Percentiles rank a stretch among this genome's conserved stretches.
Conservation (phyloP, 2,888 invertebrate genomes). For the Elaeidobius kamerunicus region DNA sequence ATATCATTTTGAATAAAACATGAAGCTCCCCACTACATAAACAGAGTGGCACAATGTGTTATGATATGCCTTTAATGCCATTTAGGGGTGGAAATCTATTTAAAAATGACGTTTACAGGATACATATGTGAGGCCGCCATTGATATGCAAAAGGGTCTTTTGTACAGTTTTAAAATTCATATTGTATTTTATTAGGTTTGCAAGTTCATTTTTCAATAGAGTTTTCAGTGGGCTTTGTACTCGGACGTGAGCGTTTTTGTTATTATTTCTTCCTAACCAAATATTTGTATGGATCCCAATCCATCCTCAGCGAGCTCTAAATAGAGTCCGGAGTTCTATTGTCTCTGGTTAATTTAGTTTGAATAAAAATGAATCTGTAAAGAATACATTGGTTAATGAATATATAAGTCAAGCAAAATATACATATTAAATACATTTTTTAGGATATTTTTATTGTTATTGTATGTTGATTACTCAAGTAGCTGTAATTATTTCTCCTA, state of each 20-base stretch:
- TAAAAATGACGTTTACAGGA: constrained; percentile 50
- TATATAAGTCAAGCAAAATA: background rate
- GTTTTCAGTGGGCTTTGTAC: constrained; percentile 31
- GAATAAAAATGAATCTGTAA: background rate
- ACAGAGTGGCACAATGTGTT: constrained; percentile 40
- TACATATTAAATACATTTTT: background rate
- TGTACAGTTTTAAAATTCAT: constrained; percentile 45
- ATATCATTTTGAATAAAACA: constrained; percentile 30
- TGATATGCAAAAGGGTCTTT: constrained; percentile 48
- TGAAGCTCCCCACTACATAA: constrained; percentile 31
- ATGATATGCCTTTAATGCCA: constrained; percentile 49
- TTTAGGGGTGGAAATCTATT: constrained; percentile 50
- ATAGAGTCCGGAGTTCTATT: constrained; percentile 13
- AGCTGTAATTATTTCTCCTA: too few species aligned
- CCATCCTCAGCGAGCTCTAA: constrained; percentile 28
- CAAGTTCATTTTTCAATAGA: constrained; percentile 38
- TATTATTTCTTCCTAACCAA: constrained; percentile 40
- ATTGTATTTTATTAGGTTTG: constrained; percentile 39
- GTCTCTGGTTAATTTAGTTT: constrained; percentile 18
- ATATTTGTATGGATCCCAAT: constrained; percentile 38
- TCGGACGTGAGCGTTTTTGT: constrained; percentile 35
- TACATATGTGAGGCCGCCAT: constrained; percentile 44
- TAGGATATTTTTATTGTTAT: too few species aligned
- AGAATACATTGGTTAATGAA: background rate
- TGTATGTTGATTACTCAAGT: too few species aligned